Evolutionary conservation across 2,113 vertebrate genomes (phyloP), one percentile per base, ranked within the genome.

Genomic region (Alligator mississippiensis): DNA sequence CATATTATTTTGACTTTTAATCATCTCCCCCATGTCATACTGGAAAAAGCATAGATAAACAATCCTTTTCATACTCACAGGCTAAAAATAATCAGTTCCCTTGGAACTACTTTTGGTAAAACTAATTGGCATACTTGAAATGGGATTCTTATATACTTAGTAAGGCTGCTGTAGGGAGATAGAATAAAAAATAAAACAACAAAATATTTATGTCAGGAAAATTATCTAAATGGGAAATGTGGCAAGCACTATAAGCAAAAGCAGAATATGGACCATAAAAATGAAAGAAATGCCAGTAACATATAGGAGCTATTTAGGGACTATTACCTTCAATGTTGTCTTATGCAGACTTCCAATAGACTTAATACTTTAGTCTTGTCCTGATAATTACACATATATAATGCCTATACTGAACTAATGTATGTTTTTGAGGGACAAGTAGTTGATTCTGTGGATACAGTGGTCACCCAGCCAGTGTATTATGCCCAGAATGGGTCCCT

Each of bases 1-100:
- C 57, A 93, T 91, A 93, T 97, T 97, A 93, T 94, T 97, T 93
- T 94, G 92, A 95, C 94, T 97, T 97, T 93, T 95, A 97, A 98
- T 96, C 18, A 79, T 84, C 95, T 93, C 87, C 47, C 25, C 80
- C 80, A 84, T 93, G 62, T 91, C 95, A 85, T 87, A 95, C 90
- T 87, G 84, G 87, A 94, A 91, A 75, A n/a, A 94, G 90, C 74
- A 93, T 85, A 95, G 82, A 92, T 80, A 96, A 97, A 96, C 86
- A 96, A 28, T 66, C 19, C n/a, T 62, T 97, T 95, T 30, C 90
- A 96, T 93, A 92, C 27, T 2, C 91, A 21, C 38, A 70, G 54
- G 75, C 76, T 95, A 92, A 88, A 88, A 91, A 93, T 82, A 89
- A 78, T 55, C 1, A 88, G 18, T 80, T 87, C 24, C 64, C 90